Percentiles rank a stretch among this genome's conserved stretches.
Evolutionary conservation across 2,797 vertebrate species (phyloP).

Genomic region (Myotis pilosus): DNA sequence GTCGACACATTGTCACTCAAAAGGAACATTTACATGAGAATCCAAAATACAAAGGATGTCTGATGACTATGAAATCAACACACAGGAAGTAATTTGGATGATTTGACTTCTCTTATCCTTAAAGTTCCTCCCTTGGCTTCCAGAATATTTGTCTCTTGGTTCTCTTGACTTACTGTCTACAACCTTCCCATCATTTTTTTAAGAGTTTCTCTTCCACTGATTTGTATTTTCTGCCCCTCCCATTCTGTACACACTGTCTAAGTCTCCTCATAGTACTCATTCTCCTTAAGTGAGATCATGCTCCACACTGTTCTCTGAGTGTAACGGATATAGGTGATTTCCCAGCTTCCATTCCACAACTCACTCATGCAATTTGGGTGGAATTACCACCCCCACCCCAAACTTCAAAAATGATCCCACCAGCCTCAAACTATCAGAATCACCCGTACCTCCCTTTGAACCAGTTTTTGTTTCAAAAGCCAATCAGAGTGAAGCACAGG

Average conservation of each 20-base stretch:
- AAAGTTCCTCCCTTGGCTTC: neutral
- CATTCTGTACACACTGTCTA: neutral
- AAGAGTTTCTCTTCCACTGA: neutral
- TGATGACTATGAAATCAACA: neutral
- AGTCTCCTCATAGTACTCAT: neutral
- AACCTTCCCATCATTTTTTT: neutral
- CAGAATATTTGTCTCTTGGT: neutral
- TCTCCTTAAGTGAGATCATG: neutral
- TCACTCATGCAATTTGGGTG: neutral
- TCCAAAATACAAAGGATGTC: neutral
- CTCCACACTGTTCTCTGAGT: neutral
- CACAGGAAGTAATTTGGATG: neutral
- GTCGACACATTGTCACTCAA: neutral
- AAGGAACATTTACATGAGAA: constrained; percentile 28
- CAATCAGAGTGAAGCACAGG: neutral
- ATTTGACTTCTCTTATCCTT: constrained; percentile 1
- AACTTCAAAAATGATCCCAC: neutral
- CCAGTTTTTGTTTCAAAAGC: constrained; percentile 32
- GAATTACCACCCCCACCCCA: neutral
- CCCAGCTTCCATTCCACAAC: neutral
- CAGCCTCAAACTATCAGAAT: neutral
- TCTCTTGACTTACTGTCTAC: neutral
- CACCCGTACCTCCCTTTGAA: neutral
- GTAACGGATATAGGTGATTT: neutral
- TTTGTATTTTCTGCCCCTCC: neutral